A percentile compares a stretch with the other conserved stretches of the same genome.
These are phyloP conservation scores for Amiota communis DNA, from an alignment of 2,888 invertebrate genomes.

Conservation along the genomic window DNA sequence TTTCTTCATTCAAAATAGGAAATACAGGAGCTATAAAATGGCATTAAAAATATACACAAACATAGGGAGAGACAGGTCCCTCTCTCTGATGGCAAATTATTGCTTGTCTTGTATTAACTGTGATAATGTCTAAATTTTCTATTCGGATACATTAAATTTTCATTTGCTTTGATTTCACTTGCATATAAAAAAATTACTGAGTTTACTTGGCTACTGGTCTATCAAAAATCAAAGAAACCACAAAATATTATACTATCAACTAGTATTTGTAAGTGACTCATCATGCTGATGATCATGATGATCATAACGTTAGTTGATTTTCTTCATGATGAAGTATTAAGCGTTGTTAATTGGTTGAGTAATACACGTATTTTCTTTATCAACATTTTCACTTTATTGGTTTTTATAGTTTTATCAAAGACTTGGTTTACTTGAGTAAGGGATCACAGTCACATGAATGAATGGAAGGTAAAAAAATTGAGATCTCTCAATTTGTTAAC, in stretches of 20 bases:
- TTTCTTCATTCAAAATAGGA: conserved; percentile 23
- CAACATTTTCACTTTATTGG: conserved; percentile 13
- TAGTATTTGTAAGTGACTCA: neutral
- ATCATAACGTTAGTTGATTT: neutral
- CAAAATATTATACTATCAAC: too few species aligned
- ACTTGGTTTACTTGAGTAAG: too few species aligned
- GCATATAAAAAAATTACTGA: too few species aligned
- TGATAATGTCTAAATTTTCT: conserved; percentile 64
- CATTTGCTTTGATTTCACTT: too few species aligned
- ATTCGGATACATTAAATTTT: conserved; percentile 32
- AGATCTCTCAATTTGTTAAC: too few species aligned
- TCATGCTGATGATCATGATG: neutral
- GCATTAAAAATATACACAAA: conserved; percentile 56
- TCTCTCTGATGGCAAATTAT: neutral
- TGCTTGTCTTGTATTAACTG: conserved; percentile 36
- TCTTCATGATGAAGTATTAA: neutral
- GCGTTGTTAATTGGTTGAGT: neutral
- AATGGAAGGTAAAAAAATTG: too few species aligned
- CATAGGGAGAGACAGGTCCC: too few species aligned
- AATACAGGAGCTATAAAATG: conserved; percentile 68
- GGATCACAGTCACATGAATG: too few species aligned
- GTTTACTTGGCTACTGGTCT: too few species aligned
- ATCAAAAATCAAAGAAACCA: too few species aligned
- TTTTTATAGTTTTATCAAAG: neutral
- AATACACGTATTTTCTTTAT: conserved; percentile 17